Conservation (phyloP, 2,888 invertebrate genomes). For the Xestobium rufovillosum region DNA sequence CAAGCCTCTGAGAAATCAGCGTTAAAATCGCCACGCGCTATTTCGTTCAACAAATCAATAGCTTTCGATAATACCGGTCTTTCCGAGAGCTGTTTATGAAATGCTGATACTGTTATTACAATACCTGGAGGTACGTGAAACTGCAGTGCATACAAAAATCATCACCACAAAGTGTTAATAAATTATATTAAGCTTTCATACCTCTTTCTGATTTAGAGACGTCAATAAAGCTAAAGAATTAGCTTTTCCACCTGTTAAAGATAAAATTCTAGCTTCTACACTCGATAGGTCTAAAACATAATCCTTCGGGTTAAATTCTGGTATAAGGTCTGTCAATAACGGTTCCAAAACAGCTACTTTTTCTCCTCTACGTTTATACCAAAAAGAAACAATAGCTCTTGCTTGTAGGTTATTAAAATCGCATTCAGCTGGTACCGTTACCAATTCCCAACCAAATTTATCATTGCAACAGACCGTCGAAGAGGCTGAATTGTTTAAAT, state of each 20-base stretch:
- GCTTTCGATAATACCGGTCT: slow-evolving; percentile 44
- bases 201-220: no score
- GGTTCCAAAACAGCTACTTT: slow-evolving; percentile 18
- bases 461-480: slow-evolving; percentile 17
- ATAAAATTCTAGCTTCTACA: slow-evolving; percentile 46
- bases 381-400: slow-evolving; percentile 38
- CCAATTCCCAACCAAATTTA: slow-evolving; percentile 27
- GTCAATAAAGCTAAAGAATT: slow-evolving; percentile 63
- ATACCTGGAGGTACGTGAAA: slow-evolving; percentile 64
- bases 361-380: slow-evolving; percentile 33
- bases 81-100: slow-evolving; percentile 50
- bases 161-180: no score
- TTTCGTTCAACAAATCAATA: slow-evolving; percentile 47
- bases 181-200: no score
- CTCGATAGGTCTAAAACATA: slow-evolving; percentile 41
- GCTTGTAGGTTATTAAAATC: slow-evolving; percentile 38
- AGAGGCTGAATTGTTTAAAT: slow-evolving; percentile 23
- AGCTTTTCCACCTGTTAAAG: slow-evolving; percentile 70
- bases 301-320: slow-evolving; percentile 19
- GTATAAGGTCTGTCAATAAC: slow-evolving; percentile 23
- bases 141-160: slow-evolving; percentile 27
- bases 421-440: slow-evolving; percentile 30
- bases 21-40: no score
- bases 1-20: no score
- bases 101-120: slow-evolving; percentile 57